Percentiles rank a stretch among this genome's conserved stretches.
phyloP scores from a whole-genome alignment of 2,888 invertebrate species.

The Amphiduros pacificus region DNA sequence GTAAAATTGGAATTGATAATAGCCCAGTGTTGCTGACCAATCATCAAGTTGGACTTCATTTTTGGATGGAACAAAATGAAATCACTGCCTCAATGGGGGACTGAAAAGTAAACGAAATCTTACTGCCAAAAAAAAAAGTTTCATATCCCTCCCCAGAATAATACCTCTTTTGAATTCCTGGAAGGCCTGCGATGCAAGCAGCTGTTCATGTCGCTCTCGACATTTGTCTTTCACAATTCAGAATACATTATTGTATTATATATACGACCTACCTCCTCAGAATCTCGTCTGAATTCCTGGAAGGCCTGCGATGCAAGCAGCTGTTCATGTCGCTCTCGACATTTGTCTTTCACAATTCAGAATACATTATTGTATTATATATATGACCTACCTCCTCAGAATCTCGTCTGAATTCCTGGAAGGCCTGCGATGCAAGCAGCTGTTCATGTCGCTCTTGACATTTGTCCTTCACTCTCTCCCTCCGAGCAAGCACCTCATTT shows the following conservation, averaged over 20 bases:
- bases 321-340: conserved; percentile 74
- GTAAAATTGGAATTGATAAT: too few species aligned
- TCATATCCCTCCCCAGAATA: conserved; percentile 88
- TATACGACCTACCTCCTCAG: conserved; percentile 85
- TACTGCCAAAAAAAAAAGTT: too few species aligned
- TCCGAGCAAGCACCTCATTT: conserved; percentile 73
- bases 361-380: too few species aligned
- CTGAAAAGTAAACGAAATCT: too few species aligned
- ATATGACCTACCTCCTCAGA: conserved; percentile 87
- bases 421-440: conserved; percentile 81
- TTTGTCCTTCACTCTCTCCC: conserved; percentile 71
- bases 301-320: conserved; percentile 84
- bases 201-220: conserved; percentile 72
- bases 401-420: conserved; percentile 90
- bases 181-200: conserved; percentile 84
- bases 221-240: too few species aligned
- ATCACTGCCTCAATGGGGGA: too few species aligned
- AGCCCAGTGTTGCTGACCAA: too few species aligned
- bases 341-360: too few species aligned
- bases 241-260: too few species aligned
- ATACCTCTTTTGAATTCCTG: conserved; percentile 91
- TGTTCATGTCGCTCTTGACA: conserved; percentile 75
- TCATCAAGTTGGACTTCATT: too few species aligned
- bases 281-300: conserved; percentile 90
- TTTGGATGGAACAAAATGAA: too few species aligned